phyloP scores from a whole-genome alignment of 2,888 invertebrate species.

The Macaria liturata region DNA sequence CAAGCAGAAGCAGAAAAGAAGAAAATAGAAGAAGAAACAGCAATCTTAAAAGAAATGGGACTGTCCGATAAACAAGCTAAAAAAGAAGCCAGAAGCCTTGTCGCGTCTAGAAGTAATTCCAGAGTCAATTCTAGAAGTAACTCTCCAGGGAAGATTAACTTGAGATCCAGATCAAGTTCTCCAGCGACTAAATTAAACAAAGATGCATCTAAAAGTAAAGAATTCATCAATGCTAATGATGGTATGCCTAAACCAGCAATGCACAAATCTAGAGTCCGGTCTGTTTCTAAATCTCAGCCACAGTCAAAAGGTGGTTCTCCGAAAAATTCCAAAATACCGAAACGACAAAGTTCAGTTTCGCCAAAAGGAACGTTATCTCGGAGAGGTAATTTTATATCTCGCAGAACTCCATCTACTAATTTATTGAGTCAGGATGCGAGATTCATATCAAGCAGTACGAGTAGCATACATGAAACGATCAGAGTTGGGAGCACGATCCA shows the following conservation, averaged over 20 bases:
- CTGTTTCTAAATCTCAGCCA: constrained; percentile 70
- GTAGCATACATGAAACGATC: constrained; percentile 75
- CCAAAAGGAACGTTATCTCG: constrained; percentile 54
- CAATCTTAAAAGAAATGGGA: constrained; percentile 75
- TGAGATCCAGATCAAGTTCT: constrained; percentile 73
- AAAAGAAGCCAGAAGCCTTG: constrained; percentile 50
- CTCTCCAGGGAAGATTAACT: constrained; percentile 65
- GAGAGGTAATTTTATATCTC: constrained; percentile 47
- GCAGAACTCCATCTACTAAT: constrained; percentile 53
- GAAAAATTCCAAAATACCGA: constrained; percentile 76
- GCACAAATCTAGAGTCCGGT: constrained; percentile 64
- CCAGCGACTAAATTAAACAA: constrained; percentile 64
- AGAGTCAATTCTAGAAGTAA: constrained; percentile 52
- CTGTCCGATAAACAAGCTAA: constrained; percentile 62
- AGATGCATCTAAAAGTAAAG: constrained; percentile 53
- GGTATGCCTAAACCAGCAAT: constrained; percentile 55
- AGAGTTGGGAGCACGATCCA: constrained; percentile 68
- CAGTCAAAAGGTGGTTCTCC: constrained; percentile 77
- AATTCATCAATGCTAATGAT: constrained; percentile 57
- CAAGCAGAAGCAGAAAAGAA: constrained; percentile 72
- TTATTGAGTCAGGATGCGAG: constrained; percentile 59
- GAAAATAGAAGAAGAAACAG: constrained; percentile 73
- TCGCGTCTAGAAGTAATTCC: constrained; percentile 46
- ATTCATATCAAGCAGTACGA: constrained; percentile 76
- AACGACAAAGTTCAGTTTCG: constrained; percentile 73